Evolutionary conservation across 2,888 invertebrate genomes (phyloP), one percentile per base, ranked within the genome.

Genomic region (Dasypogon diadema): DNA sequence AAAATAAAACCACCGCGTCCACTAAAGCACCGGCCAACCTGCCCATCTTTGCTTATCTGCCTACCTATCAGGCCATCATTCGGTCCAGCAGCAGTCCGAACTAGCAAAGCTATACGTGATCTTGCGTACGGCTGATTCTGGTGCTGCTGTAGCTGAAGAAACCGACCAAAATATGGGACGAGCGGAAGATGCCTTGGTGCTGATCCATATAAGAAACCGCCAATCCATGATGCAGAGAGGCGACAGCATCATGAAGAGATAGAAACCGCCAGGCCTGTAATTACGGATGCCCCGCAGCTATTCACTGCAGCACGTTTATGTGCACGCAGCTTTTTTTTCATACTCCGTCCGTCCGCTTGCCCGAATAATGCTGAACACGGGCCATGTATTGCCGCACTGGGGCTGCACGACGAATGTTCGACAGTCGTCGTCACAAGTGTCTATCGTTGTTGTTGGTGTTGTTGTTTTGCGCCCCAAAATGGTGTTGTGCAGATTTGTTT

Each of bases 261-360:
- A 70, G 51, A 70, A 70, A 54, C 54, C 70, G 70, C 70, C 70
- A 54, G 70, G 70, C 34, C 70, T 70, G 70, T 70, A 70, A 70
- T 70, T 70, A 70, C 70, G 26, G 54, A 70, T 70, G 30, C 70
- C 54, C 68, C 54, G 54, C 54, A 70, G 54, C 70, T 30, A 70
- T 70, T 70, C 54, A 54, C 70, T 70, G 54, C 54, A 51, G 54
- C 70, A 51, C 70, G 70, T 70, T 70, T 54, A 70, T 70, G 54
- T 54, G 51, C 54, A 70, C 70, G 70, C 70, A 54, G 70, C 51
- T 70, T 54, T 54, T 70, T 22, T 18, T 51, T 70, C 3, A 30
- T 46, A 68, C 48, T 24, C 10, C 21, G 54, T 51, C 70, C 54
- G 18, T 26, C 70, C 21, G 70, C 54, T 18, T 18, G 34, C 42